Conservation (phyloP, 2,888 invertebrate species). For the Tiliacea aurago region DNA sequence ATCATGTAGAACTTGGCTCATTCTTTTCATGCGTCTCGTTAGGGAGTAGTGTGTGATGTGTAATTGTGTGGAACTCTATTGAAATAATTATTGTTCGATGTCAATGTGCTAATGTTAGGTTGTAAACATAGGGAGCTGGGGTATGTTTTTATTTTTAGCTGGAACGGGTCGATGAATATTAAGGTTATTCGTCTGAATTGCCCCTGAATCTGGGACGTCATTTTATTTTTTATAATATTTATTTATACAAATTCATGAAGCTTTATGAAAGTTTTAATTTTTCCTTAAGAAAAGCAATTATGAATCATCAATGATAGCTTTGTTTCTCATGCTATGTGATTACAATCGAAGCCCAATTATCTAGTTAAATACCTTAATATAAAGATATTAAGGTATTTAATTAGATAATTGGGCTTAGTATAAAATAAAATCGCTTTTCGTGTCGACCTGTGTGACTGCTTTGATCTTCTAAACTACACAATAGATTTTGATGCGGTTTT, state of each 20-base stretch:
- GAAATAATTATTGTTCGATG: conserved; percentile 21
- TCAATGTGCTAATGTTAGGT: conserved; percentile 9
- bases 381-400: no score
- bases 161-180: not conserved
- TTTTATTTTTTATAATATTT: not conserved
- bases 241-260: not conserved
- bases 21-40: conserved; percentile 43
- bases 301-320: not conserved
- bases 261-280: not conserved
- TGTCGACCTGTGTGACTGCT: no score
- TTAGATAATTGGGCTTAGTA: no score
- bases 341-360: not conserved
- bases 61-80: conserved; percentile 48
- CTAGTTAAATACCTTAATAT: not conserved
- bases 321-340: not conserved
- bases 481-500: not conserved
- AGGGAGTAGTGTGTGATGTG: conserved; percentile 51
- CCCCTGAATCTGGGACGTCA: not conserved
- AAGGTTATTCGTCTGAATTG: not conserved
- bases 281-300: not conserved
- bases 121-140: not conserved
- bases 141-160: conserved; percentile 1
- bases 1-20: conserved; percentile 48
- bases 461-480: not conserved
- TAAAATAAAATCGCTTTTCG: not conserved